These are phyloP conservation scores for Netelia inedita DNA, from an alignment of 2,888 invertebrate genomes.

Conservation along the genomic window DNA sequence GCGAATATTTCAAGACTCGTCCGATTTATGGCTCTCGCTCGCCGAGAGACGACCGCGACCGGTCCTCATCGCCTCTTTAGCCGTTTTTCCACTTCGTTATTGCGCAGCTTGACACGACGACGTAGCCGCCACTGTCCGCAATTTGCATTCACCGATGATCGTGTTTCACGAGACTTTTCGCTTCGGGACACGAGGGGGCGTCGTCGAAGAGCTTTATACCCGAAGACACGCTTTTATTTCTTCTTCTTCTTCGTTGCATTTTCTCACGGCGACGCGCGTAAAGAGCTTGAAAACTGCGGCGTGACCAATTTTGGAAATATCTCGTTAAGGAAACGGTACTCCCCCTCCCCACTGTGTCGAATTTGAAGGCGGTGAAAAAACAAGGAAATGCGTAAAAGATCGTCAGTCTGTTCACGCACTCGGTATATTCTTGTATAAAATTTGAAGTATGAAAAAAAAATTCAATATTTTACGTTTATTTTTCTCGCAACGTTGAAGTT, in stretches of 20 bases:
- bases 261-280: constrained; percentile 34
- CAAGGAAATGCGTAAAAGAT: constrained; percentile 37
- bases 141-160: constrained; percentile 54
- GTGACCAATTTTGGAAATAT: constrained; percentile 67
- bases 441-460: constrained; percentile 27
- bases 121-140: constrained; percentile 19
- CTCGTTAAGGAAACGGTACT: constrained; percentile 65
- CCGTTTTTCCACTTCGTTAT: constrained; percentile 70
- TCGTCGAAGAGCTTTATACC: background rate
- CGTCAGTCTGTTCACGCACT: constrained; percentile 38
- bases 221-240: background rate
- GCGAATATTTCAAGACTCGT: constrained; percentile 39
- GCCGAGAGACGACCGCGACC: constrained; percentile 21
- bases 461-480: constrained; percentile 19
- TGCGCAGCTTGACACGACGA: constrained; percentile 39
- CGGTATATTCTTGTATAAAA: constrained; percentile 35
- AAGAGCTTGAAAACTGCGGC: constrained; percentile 65
- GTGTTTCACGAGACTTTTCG: constrained; percentile 14
- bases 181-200: constrained; percentile 14
- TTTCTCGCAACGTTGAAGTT: constrained; percentile 22
- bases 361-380: constrained; percentile 26
- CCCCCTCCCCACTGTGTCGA: constrained; percentile 18
- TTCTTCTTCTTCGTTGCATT: constrained; percentile 5
- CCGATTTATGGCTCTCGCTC: constrained; percentile 43
- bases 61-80: background rate